Conservation (phyloP, 2,888 invertebrate genomes). For the Oegoconia quadripuncta region DNA sequence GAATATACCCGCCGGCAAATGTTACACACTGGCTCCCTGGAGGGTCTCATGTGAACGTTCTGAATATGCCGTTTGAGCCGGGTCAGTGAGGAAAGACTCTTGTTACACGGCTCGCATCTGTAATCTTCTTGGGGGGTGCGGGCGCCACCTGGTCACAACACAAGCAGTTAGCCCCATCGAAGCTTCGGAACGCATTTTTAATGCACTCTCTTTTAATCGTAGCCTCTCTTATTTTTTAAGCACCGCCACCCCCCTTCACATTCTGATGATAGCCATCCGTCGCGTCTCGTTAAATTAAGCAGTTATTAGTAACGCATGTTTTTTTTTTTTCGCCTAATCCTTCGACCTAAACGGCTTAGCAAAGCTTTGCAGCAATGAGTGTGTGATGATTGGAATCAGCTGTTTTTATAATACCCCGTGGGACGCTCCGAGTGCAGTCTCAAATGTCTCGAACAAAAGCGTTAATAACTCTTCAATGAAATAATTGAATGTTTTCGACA, state of each 20-base stretch:
- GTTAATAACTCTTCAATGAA: conserved; percentile 65
- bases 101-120: conserved; percentile 95
- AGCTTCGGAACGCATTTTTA: conserved; percentile 73
- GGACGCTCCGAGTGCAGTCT: conserved; percentile 41
- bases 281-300: conserved; percentile 62
- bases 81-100: conserved; percentile 91
- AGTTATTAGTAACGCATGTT: conserved; percentile 64
- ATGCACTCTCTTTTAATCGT: conserved; percentile 75
- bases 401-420: conserved; percentile 44
- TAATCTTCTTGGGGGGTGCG: conserved; percentile 90
- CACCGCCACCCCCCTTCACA: conserved; percentile 74
- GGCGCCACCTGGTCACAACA: conserved; percentile 84
- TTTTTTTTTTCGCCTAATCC: conserved; percentile 42
- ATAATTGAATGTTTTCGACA: conserved; percentile 62
- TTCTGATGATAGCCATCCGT: conserved; percentile 61
- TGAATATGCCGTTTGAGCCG: conserved; percentile 94
- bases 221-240: conserved; percentile 64
- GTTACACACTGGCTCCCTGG: conserved; percentile 94
- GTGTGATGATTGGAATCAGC: conserved; percentile 40
- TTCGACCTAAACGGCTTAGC: conserved; percentile 41
- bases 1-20: conserved; percentile 95
- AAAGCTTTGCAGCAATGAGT: conserved; percentile 50
- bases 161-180: conserved; percentile 76
- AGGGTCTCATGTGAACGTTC: conserved; percentile 94
- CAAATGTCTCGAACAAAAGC: conserved; percentile 65